Percentiles rank a stretch among this genome's conserved stretches.
Conservation (phyloP, 2,888 invertebrate genomes). For the Hyles lineata region DNA sequence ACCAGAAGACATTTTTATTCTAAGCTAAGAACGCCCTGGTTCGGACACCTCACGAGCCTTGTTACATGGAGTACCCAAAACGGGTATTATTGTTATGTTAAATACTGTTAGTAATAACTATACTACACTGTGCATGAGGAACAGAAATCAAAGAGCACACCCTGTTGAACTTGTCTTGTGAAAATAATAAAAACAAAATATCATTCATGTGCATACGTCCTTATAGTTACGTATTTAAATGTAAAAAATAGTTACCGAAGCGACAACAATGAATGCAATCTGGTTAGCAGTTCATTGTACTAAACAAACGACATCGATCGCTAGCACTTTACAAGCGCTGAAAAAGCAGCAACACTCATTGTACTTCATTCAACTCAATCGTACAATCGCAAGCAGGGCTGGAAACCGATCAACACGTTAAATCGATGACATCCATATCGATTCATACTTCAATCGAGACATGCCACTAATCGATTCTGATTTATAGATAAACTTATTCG, state of each 20-base stretch:
- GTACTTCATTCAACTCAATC: neutral
- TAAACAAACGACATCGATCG: conserved; percentile 13
- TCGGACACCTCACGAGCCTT: conserved; percentile 23
- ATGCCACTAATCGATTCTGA: neutral
- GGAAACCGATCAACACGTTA: neutral
- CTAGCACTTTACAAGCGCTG: conserved; percentile 17
- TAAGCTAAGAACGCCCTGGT: conserved; percentile 19
- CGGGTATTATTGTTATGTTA: conserved; percentile 7
- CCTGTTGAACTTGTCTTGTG: neutral
- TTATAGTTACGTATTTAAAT: conserved; percentile 1
- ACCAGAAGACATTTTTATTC: conserved; percentile 32
- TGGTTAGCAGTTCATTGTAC: neutral
- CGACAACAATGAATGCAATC: too few species aligned
- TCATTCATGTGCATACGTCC: neutral
- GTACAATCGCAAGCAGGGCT: conserved; percentile 4
- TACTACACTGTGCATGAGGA: neutral
- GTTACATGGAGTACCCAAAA: conserved; percentile 14
- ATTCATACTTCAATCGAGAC: neutral
- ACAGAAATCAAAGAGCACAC: neutral
- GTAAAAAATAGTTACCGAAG: neutral
- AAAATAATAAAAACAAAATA: neutral
- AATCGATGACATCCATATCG: neutral
- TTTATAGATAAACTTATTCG: neutral
- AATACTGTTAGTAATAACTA: conserved; percentile 14
- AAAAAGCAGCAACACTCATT: conserved; percentile 1